These are phyloP conservation scores for Lithosia quadra DNA, from an alignment of 2,888 invertebrate species.

Conservation along the genomic window DNA sequence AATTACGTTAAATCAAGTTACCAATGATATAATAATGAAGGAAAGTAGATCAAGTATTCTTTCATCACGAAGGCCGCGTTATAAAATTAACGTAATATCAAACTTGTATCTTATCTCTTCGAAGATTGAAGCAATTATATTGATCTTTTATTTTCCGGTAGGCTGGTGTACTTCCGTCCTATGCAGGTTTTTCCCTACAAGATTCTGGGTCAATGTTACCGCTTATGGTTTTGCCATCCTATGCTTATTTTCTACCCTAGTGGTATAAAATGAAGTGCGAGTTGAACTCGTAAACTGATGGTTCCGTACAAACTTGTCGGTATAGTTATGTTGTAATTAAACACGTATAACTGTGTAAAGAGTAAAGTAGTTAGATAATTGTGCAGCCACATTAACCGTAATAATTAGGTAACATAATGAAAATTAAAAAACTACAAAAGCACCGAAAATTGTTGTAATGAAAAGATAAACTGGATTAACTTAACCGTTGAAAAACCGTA, in stretches of 20 bases:
- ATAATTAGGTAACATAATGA: background rate
- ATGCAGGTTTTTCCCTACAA: background rate
- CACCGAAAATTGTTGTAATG: background rate
- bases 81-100: background rate
- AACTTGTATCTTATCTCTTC: background rate
- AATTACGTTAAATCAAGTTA: constrained; percentile 26
- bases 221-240: background rate
- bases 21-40: constrained; percentile 41
- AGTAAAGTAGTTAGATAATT: background rate
- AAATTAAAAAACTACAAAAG: background rate
- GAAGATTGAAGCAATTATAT: background rate
- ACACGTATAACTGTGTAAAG: background rate
- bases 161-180: constrained; percentile 3
- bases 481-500: background rate
- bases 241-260: background rate
- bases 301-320: background rate
- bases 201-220: background rate
- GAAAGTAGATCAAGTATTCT: constrained; percentile 32
- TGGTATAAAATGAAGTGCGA: background rate
- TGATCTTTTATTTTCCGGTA: constrained; percentile 2
- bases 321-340: background rate
- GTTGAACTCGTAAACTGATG: background rate
- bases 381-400: background rate
- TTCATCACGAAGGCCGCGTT: constrained; percentile 11
- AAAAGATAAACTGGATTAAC: background rate